A percentile compares a stretch with the other conserved stretches of the same genome.
Evolutionary conservation across 2,888 invertebrate genomes (phyloP).

Genomic region (Drosophila borealis): DNA sequence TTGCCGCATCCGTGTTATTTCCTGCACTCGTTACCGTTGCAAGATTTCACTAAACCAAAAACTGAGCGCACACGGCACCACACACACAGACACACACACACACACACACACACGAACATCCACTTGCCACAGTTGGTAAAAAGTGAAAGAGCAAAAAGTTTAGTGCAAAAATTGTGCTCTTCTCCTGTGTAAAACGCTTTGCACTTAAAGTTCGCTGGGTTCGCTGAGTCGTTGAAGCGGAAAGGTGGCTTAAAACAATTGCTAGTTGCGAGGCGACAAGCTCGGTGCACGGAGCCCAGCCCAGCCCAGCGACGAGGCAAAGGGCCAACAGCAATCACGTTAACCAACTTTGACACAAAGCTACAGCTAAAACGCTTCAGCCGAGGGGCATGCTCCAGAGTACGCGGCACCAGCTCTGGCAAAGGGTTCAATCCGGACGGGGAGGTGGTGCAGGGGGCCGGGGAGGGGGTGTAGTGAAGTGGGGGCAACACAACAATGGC

Average conservation of each 20-base stretch:
- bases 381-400: constrained; percentile 23
- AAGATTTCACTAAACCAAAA: constrained; percentile 44
- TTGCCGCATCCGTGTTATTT: constrained; percentile 49
- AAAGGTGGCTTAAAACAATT: constrained; percentile 66
- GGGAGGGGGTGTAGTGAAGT: neutral
- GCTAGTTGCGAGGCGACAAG: constrained; percentile 13
- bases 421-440: neutral
- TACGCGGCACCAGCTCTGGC: neutral
- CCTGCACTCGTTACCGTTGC: constrained; percentile 55
- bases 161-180: constrained; percentile 63
- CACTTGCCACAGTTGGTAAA: constrained; percentile 21
- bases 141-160: constrained; percentile 77
- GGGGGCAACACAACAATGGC: constrained; percentile 59
- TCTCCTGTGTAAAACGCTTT: constrained; percentile 58
- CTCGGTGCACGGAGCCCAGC: too few species aligned
- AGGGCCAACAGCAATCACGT: constrained; percentile 68
- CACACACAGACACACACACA: constrained; percentile 9
- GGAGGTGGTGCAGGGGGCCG: neutral
- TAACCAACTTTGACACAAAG: constrained; percentile 78
- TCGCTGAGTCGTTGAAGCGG: constrained; percentile 63
- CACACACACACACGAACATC: constrained; percentile 2
- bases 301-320: neutral
- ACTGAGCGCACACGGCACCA: constrained; percentile 36
- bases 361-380: constrained; percentile 63
- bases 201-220: constrained; percentile 73